Evolutionary conservation across 2,888 invertebrate species (phyloP).

Genomic region (Lycocerus yunnanus): DNA sequence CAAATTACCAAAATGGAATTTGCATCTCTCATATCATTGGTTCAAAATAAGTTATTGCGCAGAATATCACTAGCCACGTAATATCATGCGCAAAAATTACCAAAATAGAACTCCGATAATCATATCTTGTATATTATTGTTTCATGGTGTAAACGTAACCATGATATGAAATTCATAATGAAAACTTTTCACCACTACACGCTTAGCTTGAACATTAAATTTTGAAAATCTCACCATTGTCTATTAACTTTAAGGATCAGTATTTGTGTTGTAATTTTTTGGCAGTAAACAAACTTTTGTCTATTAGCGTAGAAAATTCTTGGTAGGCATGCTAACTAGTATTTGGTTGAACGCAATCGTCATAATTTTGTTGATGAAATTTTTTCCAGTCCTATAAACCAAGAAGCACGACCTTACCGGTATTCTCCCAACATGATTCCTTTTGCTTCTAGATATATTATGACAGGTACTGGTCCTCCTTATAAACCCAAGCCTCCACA

Average conservation of each 20-base stretch:
- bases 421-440: not conserved
- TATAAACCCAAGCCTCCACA: constrained; percentile 10
- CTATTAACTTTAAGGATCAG: not conserved
- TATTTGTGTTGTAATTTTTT: not conserved
- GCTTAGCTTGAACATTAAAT: not conserved
- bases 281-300: not conserved
- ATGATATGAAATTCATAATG: not conserved
- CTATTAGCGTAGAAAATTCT: not conserved
- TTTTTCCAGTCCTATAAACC: constrained; percentile 21
- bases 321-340: not conserved
- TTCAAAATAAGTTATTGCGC: no score
- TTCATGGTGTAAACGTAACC: not conserved
- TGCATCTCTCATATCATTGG: no score
- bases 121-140: no score
- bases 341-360: not conserved
- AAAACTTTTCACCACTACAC: not conserved
- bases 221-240: not conserved
- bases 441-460: constrained; percentile 1
- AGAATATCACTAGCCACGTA: no score
- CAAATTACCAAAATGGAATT: no score
- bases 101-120: no score
- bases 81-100: no score
- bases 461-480: constrained; percentile 8
- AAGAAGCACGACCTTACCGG: constrained; percentile 17
- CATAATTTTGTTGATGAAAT: not conserved